Conservation (phyloP, 2,888 invertebrate species). For the Drosophila tanythrix region DNA sequence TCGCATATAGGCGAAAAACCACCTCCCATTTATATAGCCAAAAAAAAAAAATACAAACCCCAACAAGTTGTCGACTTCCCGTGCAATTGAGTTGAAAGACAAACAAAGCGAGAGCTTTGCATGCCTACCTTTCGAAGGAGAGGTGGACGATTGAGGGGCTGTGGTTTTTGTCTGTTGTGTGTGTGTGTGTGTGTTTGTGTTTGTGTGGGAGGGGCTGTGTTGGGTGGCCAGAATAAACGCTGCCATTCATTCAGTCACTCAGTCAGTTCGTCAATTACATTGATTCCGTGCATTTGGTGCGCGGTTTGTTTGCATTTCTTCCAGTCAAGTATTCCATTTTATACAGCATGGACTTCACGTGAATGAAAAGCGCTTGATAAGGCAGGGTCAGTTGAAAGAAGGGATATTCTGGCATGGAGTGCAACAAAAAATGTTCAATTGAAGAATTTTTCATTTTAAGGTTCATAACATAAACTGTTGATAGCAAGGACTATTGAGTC, state of each 20-base stretch:
- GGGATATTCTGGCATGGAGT: neutral
- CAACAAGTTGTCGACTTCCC: conserved; percentile 63
- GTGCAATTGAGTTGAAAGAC: conserved; percentile 79
- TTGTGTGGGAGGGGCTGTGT: neutral
- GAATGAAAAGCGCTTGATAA: neutral
- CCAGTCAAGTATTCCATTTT: conserved; percentile 44
- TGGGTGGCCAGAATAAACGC: conserved; percentile 64
- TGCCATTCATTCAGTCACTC: conserved; percentile 54
- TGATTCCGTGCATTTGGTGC: conserved; percentile 62
- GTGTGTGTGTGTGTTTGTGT: neutral
- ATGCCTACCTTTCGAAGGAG: conserved; percentile 40
- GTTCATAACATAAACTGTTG: neutral
- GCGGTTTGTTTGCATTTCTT: conserved; percentile 70
- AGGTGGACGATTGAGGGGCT: conserved; percentile 3
- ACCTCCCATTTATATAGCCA: neutral
- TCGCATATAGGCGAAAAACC: conserved; percentile 63
- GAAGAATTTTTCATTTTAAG: neutral
- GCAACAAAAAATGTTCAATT: neutral
- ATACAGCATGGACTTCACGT: conserved; percentile 17
- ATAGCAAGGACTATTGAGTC: neutral
- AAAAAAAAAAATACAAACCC: conserved; percentile 13
- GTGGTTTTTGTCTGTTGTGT: conserved; percentile 40
- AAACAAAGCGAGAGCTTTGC: conserved; percentile 69
- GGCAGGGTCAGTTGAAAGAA: neutral
- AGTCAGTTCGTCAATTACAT: conserved; percentile 78